A percentile compares a stretch with the other conserved stretches of the same genome.
Conservation (phyloP, 2,888 invertebrate species). For the Globia sparganii region DNA sequence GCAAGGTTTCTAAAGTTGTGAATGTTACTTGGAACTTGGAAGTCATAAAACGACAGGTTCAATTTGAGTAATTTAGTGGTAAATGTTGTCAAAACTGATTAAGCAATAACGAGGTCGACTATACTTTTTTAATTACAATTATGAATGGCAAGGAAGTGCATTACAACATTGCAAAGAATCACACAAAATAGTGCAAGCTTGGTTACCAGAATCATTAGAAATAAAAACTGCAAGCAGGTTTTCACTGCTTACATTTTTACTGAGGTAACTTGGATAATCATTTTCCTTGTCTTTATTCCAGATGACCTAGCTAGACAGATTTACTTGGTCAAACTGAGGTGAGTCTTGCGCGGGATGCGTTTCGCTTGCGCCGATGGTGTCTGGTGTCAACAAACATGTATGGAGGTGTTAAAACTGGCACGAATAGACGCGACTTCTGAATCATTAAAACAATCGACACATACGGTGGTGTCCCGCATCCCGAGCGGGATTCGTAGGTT, state of each 20-base stretch:
- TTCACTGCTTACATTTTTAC: not conserved
- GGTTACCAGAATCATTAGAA: constrained; percentile 4
- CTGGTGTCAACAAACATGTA: not conserved
- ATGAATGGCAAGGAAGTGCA: constrained; percentile 24
- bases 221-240: not conserved
- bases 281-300: constrained; percentile 11
- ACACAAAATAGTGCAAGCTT: constrained; percentile 6
- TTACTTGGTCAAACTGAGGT: not conserved
- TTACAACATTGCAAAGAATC: constrained; percentile 14
- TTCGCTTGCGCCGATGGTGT: not conserved
- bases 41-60: not conserved
- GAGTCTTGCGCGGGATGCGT: not conserved
- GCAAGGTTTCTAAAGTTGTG: not conserved
- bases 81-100: not conserved
- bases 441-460: not conserved
- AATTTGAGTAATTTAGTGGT: not conserved
- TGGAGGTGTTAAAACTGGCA: not conserved
- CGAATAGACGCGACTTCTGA: not conserved
- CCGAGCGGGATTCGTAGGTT: not conserved
- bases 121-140: not conserved
- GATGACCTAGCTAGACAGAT: not conserved
- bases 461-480: not conserved
- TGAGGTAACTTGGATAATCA: not conserved
- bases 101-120: not conserved
- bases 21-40: not conserved